These are phyloP conservation scores for Rhineura floridana DNA, from an alignment of 2,113 vertebrate genomes.

Conservation along the genomic window DNA sequence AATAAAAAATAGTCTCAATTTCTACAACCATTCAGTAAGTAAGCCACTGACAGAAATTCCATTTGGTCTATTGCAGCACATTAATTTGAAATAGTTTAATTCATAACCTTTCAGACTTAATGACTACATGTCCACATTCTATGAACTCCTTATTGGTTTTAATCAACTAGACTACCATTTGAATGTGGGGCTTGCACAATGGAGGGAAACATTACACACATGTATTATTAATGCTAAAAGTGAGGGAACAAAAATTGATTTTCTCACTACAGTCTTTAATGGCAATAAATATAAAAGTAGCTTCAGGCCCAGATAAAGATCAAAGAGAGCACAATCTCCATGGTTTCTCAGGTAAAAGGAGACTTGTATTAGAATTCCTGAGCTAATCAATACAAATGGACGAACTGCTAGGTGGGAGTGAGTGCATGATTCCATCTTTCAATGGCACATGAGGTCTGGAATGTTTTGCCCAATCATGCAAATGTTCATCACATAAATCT, in stretches of 20 bases:
- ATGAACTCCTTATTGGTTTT: constrained; percentile 27
- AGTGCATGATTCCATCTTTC: constrained; percentile 19
- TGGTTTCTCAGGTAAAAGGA: constrained; percentile 42
- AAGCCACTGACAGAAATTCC: not conserved
- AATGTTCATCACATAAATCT: constrained; percentile 30
- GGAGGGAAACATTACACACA: constrained; percentile 22
- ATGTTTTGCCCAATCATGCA: constrained; percentile 17
- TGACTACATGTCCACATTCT: constrained; percentile 19
- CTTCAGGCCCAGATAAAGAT: constrained; percentile 41
- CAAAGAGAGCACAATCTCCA: constrained; percentile 22
- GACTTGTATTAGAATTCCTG: constrained; percentile 25
- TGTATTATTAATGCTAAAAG: constrained; percentile 51
- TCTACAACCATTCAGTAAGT: not conserved
- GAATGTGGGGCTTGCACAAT: constrained; percentile 26
- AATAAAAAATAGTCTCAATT: not conserved
- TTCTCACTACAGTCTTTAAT: constrained; percentile 44
- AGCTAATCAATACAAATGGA: constrained; percentile 27
- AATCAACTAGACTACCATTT: constrained; percentile 44
- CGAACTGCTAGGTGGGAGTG: not conserved
- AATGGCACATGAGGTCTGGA: not conserved
- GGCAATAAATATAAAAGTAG: constrained; percentile 45
- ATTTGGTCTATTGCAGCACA: constrained; percentile 24
- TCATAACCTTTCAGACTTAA: constrained; percentile 34
- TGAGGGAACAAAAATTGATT: constrained; percentile 45
- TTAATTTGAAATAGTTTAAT: constrained; percentile 2